Conservation (phyloP, 1,140 invertebrate genomes). For the Colletes latitarsis region DNA sequence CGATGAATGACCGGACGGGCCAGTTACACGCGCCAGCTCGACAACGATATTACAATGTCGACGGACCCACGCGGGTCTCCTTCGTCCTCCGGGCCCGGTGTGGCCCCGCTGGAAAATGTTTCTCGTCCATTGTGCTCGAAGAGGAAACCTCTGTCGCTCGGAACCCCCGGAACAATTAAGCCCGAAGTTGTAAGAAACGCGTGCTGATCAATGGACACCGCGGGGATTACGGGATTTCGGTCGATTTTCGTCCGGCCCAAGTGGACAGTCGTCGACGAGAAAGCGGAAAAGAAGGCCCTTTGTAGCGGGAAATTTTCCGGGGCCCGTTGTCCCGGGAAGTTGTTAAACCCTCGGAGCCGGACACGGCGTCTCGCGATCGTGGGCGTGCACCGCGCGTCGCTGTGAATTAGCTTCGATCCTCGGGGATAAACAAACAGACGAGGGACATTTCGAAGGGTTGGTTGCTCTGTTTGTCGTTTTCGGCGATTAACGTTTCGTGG, state of each 20-base stretch:
- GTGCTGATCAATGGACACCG: constrained; percentile 64
- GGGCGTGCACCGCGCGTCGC: not conserved
- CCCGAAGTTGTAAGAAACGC: constrained; percentile 50
- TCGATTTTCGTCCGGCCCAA: constrained; percentile 7
- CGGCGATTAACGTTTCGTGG: not conserved
- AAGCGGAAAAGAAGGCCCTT: not conserved
- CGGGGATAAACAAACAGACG: not conserved
- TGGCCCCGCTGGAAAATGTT: constrained; percentile 60
- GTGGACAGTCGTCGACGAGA: constrained; percentile 31
- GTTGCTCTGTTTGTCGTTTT: not conserved
- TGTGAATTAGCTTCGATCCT: not conserved
- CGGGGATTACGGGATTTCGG: constrained; percentile 61
- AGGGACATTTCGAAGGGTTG: not conserved
- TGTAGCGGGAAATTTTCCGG: not conserved
- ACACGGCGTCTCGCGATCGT: not conserved
- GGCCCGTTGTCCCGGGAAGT: not conserved
- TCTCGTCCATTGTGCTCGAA: constrained; percentile 31
- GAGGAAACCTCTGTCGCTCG: constrained; percentile 22
- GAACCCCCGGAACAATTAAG: not conserved
- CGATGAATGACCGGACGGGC: constrained; percentile 58
- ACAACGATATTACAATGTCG: constrained; percentile 73
- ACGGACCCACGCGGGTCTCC: too few relatives aligned
- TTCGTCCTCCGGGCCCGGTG: not conserved
- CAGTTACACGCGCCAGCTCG: constrained; percentile 71
- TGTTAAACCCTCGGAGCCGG: not conserved